Base-by-base conservation (phyloP, 1,140 invertebrate species). In the Atta colombica region DNA sequence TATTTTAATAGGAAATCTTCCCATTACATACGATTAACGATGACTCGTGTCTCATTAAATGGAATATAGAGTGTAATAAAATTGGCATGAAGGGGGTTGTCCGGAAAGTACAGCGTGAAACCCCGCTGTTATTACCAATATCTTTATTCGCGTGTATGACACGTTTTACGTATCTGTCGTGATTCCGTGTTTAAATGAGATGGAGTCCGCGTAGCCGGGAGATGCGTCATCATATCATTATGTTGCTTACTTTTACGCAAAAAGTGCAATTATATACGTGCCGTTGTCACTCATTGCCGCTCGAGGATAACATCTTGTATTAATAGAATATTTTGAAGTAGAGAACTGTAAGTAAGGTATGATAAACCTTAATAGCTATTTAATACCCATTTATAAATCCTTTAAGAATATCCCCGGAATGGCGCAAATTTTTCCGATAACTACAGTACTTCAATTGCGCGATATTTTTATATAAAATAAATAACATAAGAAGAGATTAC, bases 31-130 rank as follows among this genome's bases (percentile, higher is more conserved):
- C 18, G 28, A 82, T 74, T 74, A 74, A 82, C 28, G 14, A 21
- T 55, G 68, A n/a, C 39, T 61, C 45, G 16, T n/a, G 35, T 45
- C n/a, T 74, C 49, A 82, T 49, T 49, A 72, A 58, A 28, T 72
- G 45, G 25, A 72, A 74, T 74, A 14, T 31, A 16, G 39, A 28
- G 21, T 82, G 12, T 25, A 84, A 84, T 61, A 61, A 84, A 84
- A 49, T 49, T 75, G 66, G 66, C 66, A 51, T 21, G 66, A 69
- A 21, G 28, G 14, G 21, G 66, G 39, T 8, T 51, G 45, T 51
- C 66, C 39, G 39, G 39, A 35, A 6, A 25, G n/a, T n/a, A 21
- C 66, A 14, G 66, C 39, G 35, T 8, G 10, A 69, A n/a, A 3
- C 69, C 25, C 16, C 69, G 14, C 28, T 63, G 69, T 84, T 84